Conservation (phyloP, 2,797 vertebrate genomes). For the Distichodus sexfasciatus region DNA sequence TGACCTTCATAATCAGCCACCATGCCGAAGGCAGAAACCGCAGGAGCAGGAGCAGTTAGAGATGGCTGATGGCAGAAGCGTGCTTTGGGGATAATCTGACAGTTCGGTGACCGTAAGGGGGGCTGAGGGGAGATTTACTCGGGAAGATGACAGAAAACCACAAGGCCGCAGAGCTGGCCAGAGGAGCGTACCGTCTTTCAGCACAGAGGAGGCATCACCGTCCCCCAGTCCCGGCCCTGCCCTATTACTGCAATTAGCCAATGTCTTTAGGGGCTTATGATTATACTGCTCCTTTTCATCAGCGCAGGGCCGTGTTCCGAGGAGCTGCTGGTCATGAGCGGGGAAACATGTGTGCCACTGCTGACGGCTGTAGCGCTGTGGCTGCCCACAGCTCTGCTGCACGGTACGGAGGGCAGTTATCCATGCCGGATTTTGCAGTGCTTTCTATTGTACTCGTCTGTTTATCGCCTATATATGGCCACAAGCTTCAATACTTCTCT, state of each 20-base stretch:
- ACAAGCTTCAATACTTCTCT: no score
- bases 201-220: conserved; percentile 35
- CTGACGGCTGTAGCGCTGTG: conserved; percentile 19
- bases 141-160: conserved; percentile 57
- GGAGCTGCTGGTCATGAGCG: conserved; percentile 38
- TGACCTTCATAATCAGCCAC: conserved; percentile 38
- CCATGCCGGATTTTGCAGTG: no score
- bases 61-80: conserved; percentile 41
- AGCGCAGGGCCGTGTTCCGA: conserved; percentile 23
- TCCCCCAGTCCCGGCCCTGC: conserved; percentile 20
- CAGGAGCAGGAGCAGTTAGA: conserved; percentile 28
- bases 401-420: no score
- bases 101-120: conserved; percentile 43
- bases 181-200: conserved; percentile 52
- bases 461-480: no score
- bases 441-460: no score
- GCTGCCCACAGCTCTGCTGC: neutral
- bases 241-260: conserved; percentile 54
- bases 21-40: conserved; percentile 38
- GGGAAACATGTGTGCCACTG: conserved; percentile 23
- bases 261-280: conserved; percentile 47
- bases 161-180: conserved; percentile 51
- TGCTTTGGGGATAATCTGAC: conserved; percentile 51
- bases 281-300: conserved; percentile 53
- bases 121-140: conserved; percentile 41